Base-by-base conservation (phyloP, 1,140 invertebrate species). In the Trachelipus rathkii region DNA sequence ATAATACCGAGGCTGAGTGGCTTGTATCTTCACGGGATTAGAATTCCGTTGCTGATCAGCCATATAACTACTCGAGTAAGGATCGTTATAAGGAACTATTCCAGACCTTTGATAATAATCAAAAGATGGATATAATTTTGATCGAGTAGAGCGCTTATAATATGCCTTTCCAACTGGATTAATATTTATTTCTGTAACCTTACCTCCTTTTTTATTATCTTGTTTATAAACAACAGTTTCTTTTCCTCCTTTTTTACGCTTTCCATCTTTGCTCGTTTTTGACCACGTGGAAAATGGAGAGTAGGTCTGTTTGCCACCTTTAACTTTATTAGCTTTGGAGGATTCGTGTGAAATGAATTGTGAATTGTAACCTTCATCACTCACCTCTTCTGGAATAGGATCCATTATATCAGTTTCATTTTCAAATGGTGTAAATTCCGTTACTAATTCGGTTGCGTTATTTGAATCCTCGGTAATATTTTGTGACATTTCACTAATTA, bases 131-230 rank as follows among this genome's bases (percentile, higher is more conserved):
- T 44, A n/a, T n/a, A 33, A n/a, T 24, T 44, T 71, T n/a, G 70
- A 43, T 71, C 24, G 10, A n/a, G n/a, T 53, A 15, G 23, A 15
- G n/a, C 44, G 21, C 43, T n/a, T 24, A 21, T 24, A 53, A 7
- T 33, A 43, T 24, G 10, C 44, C 73, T 67, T 46, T 44, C 21
- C 5, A 21, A 19, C 70, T 21, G 19, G 73, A 70, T 46, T 44
- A 44, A 44, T 68, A 67, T 15, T 33, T 46, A 33, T 44, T 43
- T 71, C 72, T 50, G 66, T 72, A 44, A 60, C 33, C 68, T 60
- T 43, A 19, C 68, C 73, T 4, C 19, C 60, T 68, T 7, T 60
- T 46, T 50, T 53, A 15, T 19, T 33, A 66, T 44, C 44, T 10
- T 11, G 53, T 74, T 46, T 44, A 68, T 44, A 8, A 19, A 60